A percentile compares a stretch with the other conserved stretches of the same genome.
These are phyloP conservation scores for Parthenolecanium corni DNA, from an alignment of 2,888 invertebrate species.

Conservation along the genomic window DNA sequence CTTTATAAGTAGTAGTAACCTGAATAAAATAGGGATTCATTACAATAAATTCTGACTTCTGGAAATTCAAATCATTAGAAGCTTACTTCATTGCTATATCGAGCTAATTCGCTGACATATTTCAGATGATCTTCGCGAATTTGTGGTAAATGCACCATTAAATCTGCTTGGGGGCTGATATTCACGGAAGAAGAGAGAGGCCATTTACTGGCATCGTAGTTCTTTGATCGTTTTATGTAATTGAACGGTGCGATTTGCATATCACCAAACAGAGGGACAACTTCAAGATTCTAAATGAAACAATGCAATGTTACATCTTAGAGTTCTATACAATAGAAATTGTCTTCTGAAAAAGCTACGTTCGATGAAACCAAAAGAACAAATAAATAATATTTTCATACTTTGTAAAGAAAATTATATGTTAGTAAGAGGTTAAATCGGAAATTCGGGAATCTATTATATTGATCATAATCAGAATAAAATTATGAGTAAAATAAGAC, in stretches of 20 bases:
- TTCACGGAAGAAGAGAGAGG: conserved; percentile 71
- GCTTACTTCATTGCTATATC: conserved; percentile 72
- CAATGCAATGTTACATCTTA: background rate
- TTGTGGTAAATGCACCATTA: conserved; percentile 87
- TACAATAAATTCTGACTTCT: no score
- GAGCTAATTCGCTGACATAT: conserved; percentile 88
- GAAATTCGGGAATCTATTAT: no score
- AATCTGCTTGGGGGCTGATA: conserved; percentile 80
- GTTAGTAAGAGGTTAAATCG: no score
- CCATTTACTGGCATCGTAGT: conserved; percentile 87
- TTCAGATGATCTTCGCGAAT: conserved; percentile 94
- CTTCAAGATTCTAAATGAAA: conserved; percentile 62
- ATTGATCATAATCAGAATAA: no score
- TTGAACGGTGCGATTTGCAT: conserved; percentile 99
- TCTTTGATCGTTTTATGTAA: conserved; percentile 86
- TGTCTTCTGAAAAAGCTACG: no score
- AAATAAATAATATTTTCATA: background rate
- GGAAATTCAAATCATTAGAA: no score
- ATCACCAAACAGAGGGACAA: conserved; percentile 93
- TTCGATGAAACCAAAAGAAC: no score
- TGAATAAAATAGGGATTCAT: conserved; percentile 36
- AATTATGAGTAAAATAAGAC: no score
- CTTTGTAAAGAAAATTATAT: background rate
- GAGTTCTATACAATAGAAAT: no score
- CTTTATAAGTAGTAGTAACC: conserved; percentile 87